Percentiles rank a stretch among this genome's conserved stretches.
Evolutionary conservation across 2,888 invertebrate genomes (phyloP).

Genomic region (Penaeus monodon): DNA sequence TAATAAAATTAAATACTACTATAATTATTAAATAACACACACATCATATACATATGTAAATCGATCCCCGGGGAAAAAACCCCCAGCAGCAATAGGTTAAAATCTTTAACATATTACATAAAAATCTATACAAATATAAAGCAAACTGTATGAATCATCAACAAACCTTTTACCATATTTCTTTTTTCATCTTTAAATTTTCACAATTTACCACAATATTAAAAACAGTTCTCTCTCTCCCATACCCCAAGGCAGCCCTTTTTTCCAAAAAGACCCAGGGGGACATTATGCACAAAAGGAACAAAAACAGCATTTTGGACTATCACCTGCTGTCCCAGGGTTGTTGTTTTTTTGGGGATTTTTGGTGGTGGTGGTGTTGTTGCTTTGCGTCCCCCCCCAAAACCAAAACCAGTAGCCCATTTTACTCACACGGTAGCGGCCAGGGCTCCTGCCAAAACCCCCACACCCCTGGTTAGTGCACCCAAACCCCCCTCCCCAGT

Average conservation of each 20-base stretch:
- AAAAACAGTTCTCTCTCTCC: too few relatives aligned
- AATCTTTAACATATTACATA: too few relatives aligned
- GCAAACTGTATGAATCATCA: too few relatives aligned
- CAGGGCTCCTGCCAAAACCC: conserved; percentile 63
- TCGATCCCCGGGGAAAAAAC: too few relatives aligned
- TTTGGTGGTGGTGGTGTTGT: conserved; percentile 47
- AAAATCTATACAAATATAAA: too few relatives aligned
- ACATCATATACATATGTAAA: too few relatives aligned
- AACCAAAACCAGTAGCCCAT: conserved; percentile 63
- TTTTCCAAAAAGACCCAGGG: neutral
- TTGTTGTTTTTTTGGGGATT: conserved; percentile 31
- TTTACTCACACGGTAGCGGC: conserved; percentile 62
- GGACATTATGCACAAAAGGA: conserved; percentile 10
- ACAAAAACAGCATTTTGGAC: conserved; percentile 42
- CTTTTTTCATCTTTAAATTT: too few relatives aligned
- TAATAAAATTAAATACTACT: too few relatives aligned
- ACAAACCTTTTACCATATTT: too few relatives aligned
- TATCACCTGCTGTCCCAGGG: conserved; percentile 49
- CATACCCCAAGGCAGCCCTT: neutral
- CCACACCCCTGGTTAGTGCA: conserved; percentile 60
- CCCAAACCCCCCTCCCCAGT: conserved; percentile 13
- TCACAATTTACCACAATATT: too few relatives aligned
- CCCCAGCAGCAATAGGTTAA: too few relatives aligned
- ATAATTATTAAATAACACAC: too few relatives aligned
- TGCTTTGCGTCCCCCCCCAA: conserved; percentile 60